Percentiles rank a stretch among this genome's conserved stretches.
Conservation (phyloP, 1,140 invertebrate species). For the Philopotamus ludificatus region DNA sequence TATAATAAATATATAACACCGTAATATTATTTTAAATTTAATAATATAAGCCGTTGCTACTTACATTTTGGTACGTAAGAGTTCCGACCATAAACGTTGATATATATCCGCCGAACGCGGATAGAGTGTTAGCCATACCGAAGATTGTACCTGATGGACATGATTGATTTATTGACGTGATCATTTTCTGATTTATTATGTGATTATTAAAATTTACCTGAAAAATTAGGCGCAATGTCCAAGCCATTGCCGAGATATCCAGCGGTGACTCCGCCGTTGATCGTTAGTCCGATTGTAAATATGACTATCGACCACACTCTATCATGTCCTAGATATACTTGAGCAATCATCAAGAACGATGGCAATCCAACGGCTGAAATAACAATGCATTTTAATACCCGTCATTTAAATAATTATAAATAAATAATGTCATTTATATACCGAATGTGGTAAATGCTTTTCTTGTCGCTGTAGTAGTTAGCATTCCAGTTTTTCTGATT, state of each 20-base stretch:
- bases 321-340: conserved; percentile 69
- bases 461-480: conserved; percentile 69
- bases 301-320: conserved; percentile 68
- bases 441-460: conserved; percentile 68
- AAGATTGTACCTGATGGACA: conserved; percentile 70
- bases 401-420: too few species aligned
- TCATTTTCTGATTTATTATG: not conserved
- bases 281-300: conserved; percentile 74
- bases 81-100: conserved; percentile 82
- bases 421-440: too few species aligned
- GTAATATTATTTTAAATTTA: conserved; percentile 1
- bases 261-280: conserved; percentile 82
- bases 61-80: conserved; percentile 73
- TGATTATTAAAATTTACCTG: conserved; percentile 55
- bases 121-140: conserved; percentile 86
- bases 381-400: conserved; percentile 9
- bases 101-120: conserved; percentile 83
- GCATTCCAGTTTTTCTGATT: conserved; percentile 60
- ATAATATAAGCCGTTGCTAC: conserved; percentile 38
- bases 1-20: not conserved
- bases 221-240: conserved; percentile 88
- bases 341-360: conserved; percentile 67
- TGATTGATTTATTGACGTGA: conserved; percentile 14
- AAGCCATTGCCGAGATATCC: conserved; percentile 86
- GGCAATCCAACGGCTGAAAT: conserved; percentile 61